Base-by-base conservation (phyloP, 2,113 vertebrate species). In the Cyphomyrus plagiostoma region DNA sequence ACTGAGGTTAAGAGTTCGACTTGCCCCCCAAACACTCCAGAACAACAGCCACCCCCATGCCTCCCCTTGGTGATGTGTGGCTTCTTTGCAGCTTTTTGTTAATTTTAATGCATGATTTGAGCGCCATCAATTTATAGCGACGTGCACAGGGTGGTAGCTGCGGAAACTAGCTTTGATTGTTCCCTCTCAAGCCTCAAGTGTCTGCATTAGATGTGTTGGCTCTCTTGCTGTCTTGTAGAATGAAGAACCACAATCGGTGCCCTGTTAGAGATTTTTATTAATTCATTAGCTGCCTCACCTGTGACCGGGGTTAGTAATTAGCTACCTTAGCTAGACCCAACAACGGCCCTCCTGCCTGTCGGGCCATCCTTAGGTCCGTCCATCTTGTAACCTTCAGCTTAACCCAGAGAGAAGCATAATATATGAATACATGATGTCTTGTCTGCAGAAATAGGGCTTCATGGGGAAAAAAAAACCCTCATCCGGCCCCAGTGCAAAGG, bases 351-450 rank as follows among this genome's bases (percentile, higher is more conserved):
- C 82, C 82, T 10, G 23, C 4, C 42, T 23, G 49, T 35, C 49
- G 35, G 49, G 49, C 49, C 13, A 1, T 35, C 85, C 49, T 86
- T 11, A 30, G 46, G 26, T 87, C 86, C 21, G 49, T 56, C 56
- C n/a, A 83, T 91, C 90, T 90, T 88, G 90, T 83, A 42, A 87
- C 89, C 90, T 88, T 88, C 13, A 35, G 9, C 85, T 17, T 52
- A 90, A 84, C 85, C 52, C 19, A 11, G 45, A 74, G 74, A 80
- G 83, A 49, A 58, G 66, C 80, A 39, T 77, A 87, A 89, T 88
- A 88, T 89, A 80, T 84, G n/a, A 88, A 77, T 80, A 82, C 88
- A 91, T 92, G 90, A 92, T 91, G 90, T 80, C 77, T 90, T 90
- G 88, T 91, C 82, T 88, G 84, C 58, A 82, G 62, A 89, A 90